Base-by-base conservation (phyloP, 2,888 invertebrate genomes). In the Chloroclystis v-ata region DNA sequence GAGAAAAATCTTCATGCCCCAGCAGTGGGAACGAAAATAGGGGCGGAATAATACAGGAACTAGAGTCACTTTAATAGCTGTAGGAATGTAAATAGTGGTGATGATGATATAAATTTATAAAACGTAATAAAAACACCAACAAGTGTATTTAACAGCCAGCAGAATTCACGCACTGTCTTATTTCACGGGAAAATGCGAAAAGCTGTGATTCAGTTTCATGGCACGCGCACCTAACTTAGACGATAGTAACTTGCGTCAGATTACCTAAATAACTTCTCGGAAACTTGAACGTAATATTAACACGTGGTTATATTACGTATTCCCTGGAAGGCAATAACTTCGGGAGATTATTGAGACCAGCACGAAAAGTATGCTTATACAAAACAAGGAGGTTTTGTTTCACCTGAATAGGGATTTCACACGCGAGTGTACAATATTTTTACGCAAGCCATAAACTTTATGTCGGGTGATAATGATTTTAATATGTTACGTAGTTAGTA, bases 341-440 rank as follows among this genome's bases (percentile, higher is more conserved):
- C 29, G 40, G 14, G 25, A 28, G 35, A 30, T 43, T 43, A 33
- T 20, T 5, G 33, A 28, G 25, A 20, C 29, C 37, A 13, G 25
- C 40, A 55, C 50, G 45, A 57, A 60, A 61, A 57, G 59, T 42
- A 50, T 54, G 39, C 30, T 33, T 10, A 16, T 10, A 9, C 2
- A 14, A 16, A 32, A 1, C 20, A 20, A 20, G 8, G 10, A 28
- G n/a, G 5, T 5, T 4, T 2, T 9, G 28, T 10, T 28, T 28
- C 10, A 28, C 4, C n/a, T 9, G 10, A 28, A 28, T 7, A 26
- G n/a, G 9, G 26, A 26, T 26, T n/a, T 9, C 26, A 26, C 4
- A n/a, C n/a, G n/a, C n/a, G n/a, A n/a, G n/a, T n/a, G n/a, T n/a
- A n/a, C n/a, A n/a, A n/a, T n/a, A n/a, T n/a, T n/a, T n/a, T n/a